These are phyloP conservation scores for Microctonus hyperodae DNA, from an alignment of 2,888 invertebrate genomes.

Conservation along the genomic window DNA sequence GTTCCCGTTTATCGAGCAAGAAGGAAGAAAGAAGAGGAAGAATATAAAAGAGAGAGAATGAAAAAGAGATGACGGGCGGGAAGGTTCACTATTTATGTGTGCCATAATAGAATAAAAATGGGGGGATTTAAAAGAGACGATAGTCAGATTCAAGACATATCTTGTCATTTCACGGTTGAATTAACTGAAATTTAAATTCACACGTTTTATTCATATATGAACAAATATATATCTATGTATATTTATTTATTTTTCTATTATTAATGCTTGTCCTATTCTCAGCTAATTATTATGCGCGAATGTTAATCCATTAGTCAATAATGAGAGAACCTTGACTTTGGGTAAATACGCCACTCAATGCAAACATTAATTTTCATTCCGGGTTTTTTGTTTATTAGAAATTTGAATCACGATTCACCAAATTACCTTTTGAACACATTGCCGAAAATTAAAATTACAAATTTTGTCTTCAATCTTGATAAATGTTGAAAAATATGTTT, in stretches of 20 bases:
- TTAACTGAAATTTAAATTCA: neutral
- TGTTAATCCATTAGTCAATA: neutral
- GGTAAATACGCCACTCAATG: neutral
- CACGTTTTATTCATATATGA: neutral
- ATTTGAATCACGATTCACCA: neutral
- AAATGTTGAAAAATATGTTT: too few species aligned
- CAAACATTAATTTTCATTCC: neutral
- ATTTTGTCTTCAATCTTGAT: too few species aligned
- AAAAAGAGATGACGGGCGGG: neutral
- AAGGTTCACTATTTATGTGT: constrained; percentile 7
- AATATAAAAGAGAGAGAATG: neutral
- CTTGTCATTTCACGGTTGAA: neutral
- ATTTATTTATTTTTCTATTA: neutral
- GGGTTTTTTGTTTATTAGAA: neutral
- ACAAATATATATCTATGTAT: neutral
- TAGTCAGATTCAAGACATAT: neutral
- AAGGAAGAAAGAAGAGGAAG: constrained; percentile 18
- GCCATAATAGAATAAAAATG: constrained; percentile 7
- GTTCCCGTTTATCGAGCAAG: constrained; percentile 25
- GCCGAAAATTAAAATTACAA: neutral
- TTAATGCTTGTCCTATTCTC: neutral
- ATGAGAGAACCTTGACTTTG: neutral
- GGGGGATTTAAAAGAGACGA: neutral
- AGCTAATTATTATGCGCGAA: neutral
- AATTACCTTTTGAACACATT: constrained; percentile 1